Conservation (phyloP, 2,113 vertebrate species). For the Tyto alba region DNA sequence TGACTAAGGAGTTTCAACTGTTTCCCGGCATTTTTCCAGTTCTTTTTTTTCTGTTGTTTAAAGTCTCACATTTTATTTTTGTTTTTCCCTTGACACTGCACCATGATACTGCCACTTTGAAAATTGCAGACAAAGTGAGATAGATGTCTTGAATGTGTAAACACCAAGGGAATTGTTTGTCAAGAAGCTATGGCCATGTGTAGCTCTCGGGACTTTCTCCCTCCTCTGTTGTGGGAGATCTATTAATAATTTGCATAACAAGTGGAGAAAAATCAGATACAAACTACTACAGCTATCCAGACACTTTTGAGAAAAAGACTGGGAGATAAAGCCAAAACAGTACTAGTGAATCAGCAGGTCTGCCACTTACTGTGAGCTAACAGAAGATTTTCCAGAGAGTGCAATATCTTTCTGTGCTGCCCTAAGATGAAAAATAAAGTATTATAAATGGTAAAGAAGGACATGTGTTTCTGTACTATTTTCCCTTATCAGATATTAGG, state of each 20-base stretch:
- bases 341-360: background rate
- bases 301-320: background rate
- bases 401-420: background rate
- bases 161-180: background rate
- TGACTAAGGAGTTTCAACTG: background rate
- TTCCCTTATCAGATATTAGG: background rate
- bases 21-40: background rate
- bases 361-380: background rate
- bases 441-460: background rate
- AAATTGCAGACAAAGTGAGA: background rate
- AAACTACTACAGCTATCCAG: background rate
- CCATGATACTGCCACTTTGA: background rate
- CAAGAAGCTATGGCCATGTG: background rate
- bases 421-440: background rate
- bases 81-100: background rate
- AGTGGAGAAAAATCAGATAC: background rate
- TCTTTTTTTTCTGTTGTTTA: background rate
- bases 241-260: constrained; percentile 2
- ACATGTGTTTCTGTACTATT: background rate
- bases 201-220: background rate
- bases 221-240: background rate
- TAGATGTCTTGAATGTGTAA: background rate
- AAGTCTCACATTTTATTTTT: background rate
- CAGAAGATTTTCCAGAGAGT: background rate
- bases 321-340: background rate